Conservation (phyloP, 1,140 invertebrate genomes). For the Ganaspis sp. region DNA sequence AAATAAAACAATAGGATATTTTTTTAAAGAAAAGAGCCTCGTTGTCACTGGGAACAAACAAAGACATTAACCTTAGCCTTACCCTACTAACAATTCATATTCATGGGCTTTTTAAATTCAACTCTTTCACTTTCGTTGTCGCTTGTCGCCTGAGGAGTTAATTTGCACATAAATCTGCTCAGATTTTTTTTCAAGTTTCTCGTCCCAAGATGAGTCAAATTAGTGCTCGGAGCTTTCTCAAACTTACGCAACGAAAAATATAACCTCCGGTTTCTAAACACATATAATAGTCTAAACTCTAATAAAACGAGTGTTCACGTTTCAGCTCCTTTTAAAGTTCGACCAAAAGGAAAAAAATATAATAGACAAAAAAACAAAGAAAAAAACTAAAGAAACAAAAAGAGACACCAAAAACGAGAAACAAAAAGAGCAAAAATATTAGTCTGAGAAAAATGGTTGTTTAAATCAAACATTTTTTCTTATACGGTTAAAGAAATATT, state of each 20-base stretch:
- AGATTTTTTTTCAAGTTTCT: conserved; percentile 4
- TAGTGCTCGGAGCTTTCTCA: conserved; percentile 8
- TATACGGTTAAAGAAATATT: no score
- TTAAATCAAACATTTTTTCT: no score
- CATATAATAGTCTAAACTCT: neutral
- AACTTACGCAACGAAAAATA: conserved; percentile 9
- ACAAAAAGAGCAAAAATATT: no score
- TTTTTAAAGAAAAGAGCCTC: neutral
- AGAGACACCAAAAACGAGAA: no score
- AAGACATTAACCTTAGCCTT: neutral
- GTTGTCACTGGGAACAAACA: neutral
- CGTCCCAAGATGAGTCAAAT: neutral
- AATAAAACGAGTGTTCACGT: neutral
- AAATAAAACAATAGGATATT: neutral
- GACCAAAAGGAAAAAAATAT: neutral
- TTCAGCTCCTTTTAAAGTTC: no score
- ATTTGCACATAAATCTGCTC: neutral
- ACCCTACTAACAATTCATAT: conserved; percentile 16
- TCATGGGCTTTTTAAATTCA: neutral
- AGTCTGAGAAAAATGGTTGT: no score
- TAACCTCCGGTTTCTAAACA: neutral
- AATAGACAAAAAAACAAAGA: no score
- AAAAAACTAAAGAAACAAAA: no score
- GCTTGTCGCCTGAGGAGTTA: neutral
- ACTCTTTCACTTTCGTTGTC: conserved; percentile 36